A percentile compares a stretch with the other conserved stretches of the same genome.
phyloP scores from a whole-genome alignment of 2,888 invertebrate species.

The Heteromurus nitidus region DNA sequence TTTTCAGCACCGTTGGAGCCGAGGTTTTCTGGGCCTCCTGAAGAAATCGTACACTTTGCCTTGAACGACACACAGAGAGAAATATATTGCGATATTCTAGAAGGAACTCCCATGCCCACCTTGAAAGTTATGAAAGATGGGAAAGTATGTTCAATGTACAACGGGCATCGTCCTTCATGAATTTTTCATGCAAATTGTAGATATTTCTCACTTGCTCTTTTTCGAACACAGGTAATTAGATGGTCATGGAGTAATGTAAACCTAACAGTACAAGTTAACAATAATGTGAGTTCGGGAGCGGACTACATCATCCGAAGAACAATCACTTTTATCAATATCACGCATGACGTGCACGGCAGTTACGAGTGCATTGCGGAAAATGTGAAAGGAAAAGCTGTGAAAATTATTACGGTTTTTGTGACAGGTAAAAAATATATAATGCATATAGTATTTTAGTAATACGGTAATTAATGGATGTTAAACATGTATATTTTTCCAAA shows the following conservation, averaged over 20 bases:
- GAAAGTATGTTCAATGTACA: neutral
- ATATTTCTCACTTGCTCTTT: neutral
- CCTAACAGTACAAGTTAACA: neutral
- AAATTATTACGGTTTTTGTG: neutral
- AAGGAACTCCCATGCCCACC: neutral
- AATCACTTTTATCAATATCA: neutral
- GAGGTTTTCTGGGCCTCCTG: neutral
- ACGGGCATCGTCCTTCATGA: too few species aligned
- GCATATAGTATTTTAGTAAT: too few species aligned
- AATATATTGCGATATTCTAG: neutral
- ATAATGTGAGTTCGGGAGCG: neutral
- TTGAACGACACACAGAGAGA: neutral
- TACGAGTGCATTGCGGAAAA: slow-evolving; percentile 17
- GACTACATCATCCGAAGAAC: neutral
- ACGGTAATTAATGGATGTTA: too few species aligned
- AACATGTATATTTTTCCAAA: too few species aligned
- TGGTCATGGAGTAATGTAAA: neutral
- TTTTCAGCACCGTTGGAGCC: too few species aligned
- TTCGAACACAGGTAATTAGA: neutral
- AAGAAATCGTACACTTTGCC: neutral
- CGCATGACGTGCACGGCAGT: neutral
- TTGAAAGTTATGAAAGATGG: neutral
- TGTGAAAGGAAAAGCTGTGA: slow-evolving; percentile 3
- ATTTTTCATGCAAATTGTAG: neutral
- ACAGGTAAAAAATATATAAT: neutral